A percentile compares a stretch with the other conserved stretches of the same genome.
phyloP scores from a whole-genome alignment of 2,888 invertebrate species.

The Mimumesa dahlbomi region DNA sequence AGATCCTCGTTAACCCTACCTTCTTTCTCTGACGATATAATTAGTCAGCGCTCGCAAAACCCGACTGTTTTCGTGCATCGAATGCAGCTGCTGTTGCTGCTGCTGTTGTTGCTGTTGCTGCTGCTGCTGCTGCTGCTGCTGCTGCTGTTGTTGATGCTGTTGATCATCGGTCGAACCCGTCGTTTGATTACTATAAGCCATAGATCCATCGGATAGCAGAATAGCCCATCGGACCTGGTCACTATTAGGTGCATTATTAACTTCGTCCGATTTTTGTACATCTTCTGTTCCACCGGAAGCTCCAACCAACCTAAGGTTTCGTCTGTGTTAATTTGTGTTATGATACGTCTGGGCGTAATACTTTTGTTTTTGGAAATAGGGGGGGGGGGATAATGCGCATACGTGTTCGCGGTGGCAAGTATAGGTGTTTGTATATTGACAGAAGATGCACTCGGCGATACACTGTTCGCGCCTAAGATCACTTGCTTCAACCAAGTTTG shows the following conservation, averaged over 20 bases:
- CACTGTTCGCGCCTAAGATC: constrained; percentile 82
- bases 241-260: constrained; percentile 63
- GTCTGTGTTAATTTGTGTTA: no score
- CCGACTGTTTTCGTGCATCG: constrained; percentile 86
- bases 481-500: constrained; percentile 86
- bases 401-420: constrained; percentile 77
- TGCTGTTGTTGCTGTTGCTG: constrained; percentile 71
- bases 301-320: constrained; percentile 35
- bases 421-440: constrained; percentile 82
- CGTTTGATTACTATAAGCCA: constrained; percentile 60
- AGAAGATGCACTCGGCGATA: constrained; percentile 80
- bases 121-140: constrained; percentile 30
- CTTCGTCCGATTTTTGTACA: constrained; percentile 67
- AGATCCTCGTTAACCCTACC: constrained; percentile 64
- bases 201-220: constrained; percentile 62
- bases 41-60: constrained; percentile 87
- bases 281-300: constrained; percentile 63
- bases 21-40: constrained; percentile 87
- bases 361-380: no score
- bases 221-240: constrained; percentile 72
- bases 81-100: constrained; percentile 78
- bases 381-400: constrained; percentile 8
- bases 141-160: constrained; percentile 71
- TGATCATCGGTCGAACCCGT: constrained; percentile 68
- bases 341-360: no score